phyloP scores from a whole-genome alignment of 2,888 invertebrate species.

The Ligdia adustata region DNA sequence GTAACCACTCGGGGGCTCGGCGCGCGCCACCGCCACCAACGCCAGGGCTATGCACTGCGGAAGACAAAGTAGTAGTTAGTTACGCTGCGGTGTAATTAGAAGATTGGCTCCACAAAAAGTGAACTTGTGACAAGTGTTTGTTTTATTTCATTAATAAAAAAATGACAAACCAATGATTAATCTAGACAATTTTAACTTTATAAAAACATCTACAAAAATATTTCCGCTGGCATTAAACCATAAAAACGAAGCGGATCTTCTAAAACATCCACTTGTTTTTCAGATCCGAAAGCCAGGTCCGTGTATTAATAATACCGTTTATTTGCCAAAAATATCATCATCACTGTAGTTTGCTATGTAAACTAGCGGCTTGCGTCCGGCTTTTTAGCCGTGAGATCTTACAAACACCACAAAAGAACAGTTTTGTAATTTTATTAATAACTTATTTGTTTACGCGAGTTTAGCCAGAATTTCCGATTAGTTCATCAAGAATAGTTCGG shows the following conservation, averaged over 20 bases:
- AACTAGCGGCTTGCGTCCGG: too few species aligned
- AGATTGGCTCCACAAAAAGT: background rate
- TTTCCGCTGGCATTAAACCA: too few species aligned
- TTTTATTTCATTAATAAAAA: background rate
- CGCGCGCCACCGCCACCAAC: slow-evolving; percentile 89
- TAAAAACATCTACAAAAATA: too few species aligned
- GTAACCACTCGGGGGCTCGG: slow-evolving; percentile 91
- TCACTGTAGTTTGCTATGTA: too few species aligned
- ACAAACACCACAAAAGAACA: too few species aligned
- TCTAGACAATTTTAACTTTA: too few species aligned
- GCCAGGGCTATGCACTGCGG: slow-evolving; percentile 92
- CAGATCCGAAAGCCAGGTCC: background rate
- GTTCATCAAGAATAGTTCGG: too few species aligned
- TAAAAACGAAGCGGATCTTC: slow-evolving; percentile 1
- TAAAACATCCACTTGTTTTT: background rate
- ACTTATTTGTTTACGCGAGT: too few species aligned
- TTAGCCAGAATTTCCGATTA: too few species aligned
- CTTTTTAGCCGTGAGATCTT: too few species aligned
- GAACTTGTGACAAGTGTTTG: slow-evolving; percentile 18
- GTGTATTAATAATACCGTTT: background rate
- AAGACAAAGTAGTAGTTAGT: slow-evolving; percentile 1
- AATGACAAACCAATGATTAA: too few species aligned
- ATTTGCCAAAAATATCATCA: slow-evolving; percentile 3
- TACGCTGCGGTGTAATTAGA: slow-evolving; percentile 14
- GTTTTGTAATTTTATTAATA: too few species aligned